A percentile compares a stretch with the other conserved stretches of the same genome.
These are phyloP conservation scores for Pangasianodon gigas DNA, from an alignment of 2,113 vertebrate genomes.

Conservation along the genomic window DNA sequence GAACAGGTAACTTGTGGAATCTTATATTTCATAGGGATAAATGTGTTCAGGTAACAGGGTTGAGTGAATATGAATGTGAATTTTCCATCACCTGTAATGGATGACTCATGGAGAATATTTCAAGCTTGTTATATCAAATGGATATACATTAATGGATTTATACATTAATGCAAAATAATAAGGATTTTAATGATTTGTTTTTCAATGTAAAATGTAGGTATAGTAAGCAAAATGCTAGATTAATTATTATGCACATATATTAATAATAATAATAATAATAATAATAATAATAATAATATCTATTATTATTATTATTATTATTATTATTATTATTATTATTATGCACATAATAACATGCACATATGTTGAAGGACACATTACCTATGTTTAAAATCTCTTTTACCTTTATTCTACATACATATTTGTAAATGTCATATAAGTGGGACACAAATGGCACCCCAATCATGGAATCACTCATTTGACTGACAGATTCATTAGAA, in stretches of 20 bases:
- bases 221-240: not conserved
- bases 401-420: not conserved
- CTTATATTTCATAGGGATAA: not conserved
- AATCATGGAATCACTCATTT: not conserved
- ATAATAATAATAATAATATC: no score
- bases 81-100: not conserved
- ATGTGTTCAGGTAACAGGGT: not conserved
- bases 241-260: no score
- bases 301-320: no score
- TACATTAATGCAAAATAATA: not conserved
- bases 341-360: no score
- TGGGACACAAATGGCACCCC: not conserved
- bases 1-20: no score
- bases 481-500: not conserved
- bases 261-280: no score
- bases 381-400: not conserved
- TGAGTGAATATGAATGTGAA: not conserved
- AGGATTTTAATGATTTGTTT: not conserved
- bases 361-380: not conserved
- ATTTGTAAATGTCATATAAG: not conserved
- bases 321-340: no score
- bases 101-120: not conserved
- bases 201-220: not conserved
- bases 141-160: not conserved
- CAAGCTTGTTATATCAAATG: not conserved